phyloP scores from a whole-genome alignment of 2,113 vertebrate genomes.

The Chaetura pelagica region DNA sequence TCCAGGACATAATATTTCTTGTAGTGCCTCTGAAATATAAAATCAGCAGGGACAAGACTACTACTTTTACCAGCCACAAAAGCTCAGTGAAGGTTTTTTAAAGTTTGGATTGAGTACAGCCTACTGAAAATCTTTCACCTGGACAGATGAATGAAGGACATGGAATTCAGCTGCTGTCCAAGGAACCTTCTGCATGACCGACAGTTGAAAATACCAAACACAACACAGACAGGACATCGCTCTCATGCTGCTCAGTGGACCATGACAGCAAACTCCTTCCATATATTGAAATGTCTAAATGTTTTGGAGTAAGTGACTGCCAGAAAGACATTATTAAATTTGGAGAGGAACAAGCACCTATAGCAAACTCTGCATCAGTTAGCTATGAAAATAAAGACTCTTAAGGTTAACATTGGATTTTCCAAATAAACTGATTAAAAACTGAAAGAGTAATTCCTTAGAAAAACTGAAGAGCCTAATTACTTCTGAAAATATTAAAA shows the following conservation, averaged over 20 bases:
- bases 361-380: neutral
- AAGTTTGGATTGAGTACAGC: neutral
- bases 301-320: neutral
- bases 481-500: neutral
- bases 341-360: neutral
- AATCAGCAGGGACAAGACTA: neutral
- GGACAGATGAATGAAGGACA: neutral
- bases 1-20: neutral
- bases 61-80: neutral
- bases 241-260: neutral
- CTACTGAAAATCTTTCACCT: neutral
- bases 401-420: neutral
- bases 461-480: neutral
- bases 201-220: neutral
- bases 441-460: neutral
- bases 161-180: neutral
- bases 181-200: neutral
- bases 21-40: neutral
- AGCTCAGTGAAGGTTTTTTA: neutral
- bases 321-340: neutral
- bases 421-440: neutral
- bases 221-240: neutral
- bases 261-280: neutral
- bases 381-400: neutral
- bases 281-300: neutral